Evolutionary conservation across 2,797 vertebrate genomes (phyloP).

Genomic region (Fringilla coelebs): DNA sequence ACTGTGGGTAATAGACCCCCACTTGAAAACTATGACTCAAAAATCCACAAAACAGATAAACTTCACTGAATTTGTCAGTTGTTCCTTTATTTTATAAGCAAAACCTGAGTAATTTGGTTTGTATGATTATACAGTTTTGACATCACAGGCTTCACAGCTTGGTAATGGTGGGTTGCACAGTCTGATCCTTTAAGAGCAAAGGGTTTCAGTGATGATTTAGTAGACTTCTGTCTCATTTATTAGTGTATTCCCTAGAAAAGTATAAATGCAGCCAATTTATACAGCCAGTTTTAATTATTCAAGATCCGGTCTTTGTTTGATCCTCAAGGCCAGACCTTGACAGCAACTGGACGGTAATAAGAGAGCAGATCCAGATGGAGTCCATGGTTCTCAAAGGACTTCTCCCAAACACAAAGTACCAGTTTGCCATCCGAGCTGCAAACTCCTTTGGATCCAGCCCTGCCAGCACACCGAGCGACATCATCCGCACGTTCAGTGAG

Average conservation of each 20-base stretch:
- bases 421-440: slow-evolving; percentile 87
- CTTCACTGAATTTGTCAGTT: background rate
- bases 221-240: background rate
- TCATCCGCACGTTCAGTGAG: slow-evolving; percentile 86
- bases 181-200: background rate
- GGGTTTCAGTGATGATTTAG: background rate
- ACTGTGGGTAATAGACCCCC: background rate
- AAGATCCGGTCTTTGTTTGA: slow-evolving; percentile 16
- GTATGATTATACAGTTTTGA: background rate
- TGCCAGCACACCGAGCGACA: slow-evolving; percentile 81
- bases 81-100: background rate
- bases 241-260: background rate
- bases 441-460: slow-evolving; percentile 85
- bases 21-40: background rate
- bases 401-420: slow-evolving; percentile 87
- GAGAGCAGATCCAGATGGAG: slow-evolving; percentile 86
- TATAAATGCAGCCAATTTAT: background rate
- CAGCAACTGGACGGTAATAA: slow-evolving; percentile 88
- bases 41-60: background rate
- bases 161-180: background rate
- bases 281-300: background rate
- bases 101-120: background rate
- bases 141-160: background rate
- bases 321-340: slow-evolving; percentile 89
- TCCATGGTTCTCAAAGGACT: slow-evolving; percentile 94